Percentiles rank a stretch among this genome's conserved stretches.
These are phyloP conservation scores for Harmothoe impar DNA, from an alignment of 2,888 invertebrate genomes.

Conservation along the genomic window DNA sequence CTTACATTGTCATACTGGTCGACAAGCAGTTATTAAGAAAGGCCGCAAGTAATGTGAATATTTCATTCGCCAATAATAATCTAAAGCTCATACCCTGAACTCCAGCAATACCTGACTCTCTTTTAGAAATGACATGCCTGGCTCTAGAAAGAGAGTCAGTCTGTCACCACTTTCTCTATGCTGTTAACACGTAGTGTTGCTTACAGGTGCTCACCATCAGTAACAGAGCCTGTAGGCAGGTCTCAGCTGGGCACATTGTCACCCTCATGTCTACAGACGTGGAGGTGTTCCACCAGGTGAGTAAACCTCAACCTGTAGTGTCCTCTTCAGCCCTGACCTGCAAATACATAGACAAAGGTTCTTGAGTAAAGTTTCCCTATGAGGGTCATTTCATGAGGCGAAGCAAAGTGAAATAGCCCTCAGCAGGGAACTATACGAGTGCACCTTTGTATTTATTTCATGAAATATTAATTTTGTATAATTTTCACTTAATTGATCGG, in stretches of 20 bases:
- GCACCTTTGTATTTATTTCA: too few relatives aligned
- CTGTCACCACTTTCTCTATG: background rate
- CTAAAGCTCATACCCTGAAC: background rate
- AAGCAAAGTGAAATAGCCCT: too few relatives aligned
- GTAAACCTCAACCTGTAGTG: background rate
- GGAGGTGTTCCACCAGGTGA: background rate
- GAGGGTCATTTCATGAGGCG: too few relatives aligned
- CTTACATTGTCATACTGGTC: background rate
- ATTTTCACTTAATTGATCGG: too few relatives aligned
- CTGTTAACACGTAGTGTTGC: background rate
- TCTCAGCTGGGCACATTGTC: background rate
- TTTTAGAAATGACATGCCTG: background rate
- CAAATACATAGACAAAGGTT: too few relatives aligned
- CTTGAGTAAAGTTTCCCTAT: too few relatives aligned
- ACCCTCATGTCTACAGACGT: conserved; percentile 16
- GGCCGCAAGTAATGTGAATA: background rate
- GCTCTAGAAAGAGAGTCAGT: too few relatives aligned
- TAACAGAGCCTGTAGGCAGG: background rate
- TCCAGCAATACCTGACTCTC: background rate
- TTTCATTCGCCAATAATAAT: background rate
- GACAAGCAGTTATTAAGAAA: background rate
- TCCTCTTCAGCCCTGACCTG: too few relatives aligned
- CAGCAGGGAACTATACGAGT: too few relatives aligned
- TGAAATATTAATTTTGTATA: too few relatives aligned
- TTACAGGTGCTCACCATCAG: background rate